phyloP scores from a whole-genome alignment of 1,140 invertebrate genomes.

The Cepaea nemoralis region DNA sequence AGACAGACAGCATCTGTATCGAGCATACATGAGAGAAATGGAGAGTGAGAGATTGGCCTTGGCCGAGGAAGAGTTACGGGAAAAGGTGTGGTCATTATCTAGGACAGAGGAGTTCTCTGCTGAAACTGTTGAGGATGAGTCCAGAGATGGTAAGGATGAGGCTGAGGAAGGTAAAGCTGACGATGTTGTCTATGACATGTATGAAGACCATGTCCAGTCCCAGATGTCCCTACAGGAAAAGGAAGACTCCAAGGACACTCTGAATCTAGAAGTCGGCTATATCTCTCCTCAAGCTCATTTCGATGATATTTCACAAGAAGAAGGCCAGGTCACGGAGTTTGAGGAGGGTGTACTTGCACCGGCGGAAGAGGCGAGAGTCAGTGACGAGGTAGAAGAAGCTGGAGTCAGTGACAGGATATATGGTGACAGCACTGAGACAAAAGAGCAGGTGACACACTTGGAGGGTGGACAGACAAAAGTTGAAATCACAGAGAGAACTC shows the following conservation, averaged over 20 bases:
- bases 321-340: slow-evolving; percentile 13
- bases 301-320: slow-evolving; percentile 29
- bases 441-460: background rate
- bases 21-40: slow-evolving; percentile 29
- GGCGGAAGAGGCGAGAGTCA: background rate
- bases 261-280: slow-evolving; percentile 16
- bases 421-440: background rate
- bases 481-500: background rate
- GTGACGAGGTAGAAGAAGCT: background rate
- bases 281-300: slow-evolving; percentile 39
- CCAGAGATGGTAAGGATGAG: background rate
- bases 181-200: background rate
- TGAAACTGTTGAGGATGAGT: background rate
- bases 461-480: background rate
- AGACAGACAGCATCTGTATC: slow-evolving; percentile 15
- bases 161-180: slow-evolving; percentile 20
- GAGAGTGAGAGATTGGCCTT: background rate
- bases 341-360: slow-evolving; percentile 7
- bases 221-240: slow-evolving; percentile 16
- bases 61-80: background rate
- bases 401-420: no score
- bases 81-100: background rate
- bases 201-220: slow-evolving; percentile 39
- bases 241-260: slow-evolving; percentile 26
- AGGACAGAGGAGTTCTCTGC: background rate